Evolutionary conservation across 2,113 vertebrate genomes (phyloP), one percentile per base, ranked within the genome.

Genomic region (Pachyramphus minor): DNA sequence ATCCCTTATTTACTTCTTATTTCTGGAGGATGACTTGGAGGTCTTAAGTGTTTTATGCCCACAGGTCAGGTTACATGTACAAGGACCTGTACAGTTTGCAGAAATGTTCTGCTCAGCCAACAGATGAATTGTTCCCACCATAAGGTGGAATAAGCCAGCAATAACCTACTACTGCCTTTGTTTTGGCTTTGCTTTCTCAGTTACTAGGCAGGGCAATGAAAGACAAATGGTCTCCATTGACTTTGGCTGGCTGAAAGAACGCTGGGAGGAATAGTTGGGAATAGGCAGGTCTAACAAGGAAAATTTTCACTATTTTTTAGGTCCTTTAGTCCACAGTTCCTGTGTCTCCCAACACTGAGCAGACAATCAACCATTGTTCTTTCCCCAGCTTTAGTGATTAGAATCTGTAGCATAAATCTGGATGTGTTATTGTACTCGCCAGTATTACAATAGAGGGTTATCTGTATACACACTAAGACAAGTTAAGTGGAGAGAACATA

Each of bases 1-100:
- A 85, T 79, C 84, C 44, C 35, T 85, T 91, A 91, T 87, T 92
- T 92, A 84, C 80, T 89, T 93, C 93, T 74, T 79, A 33, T 66
- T 3, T 0, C 37, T 87, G 55, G 58, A 84, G 37, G 39, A 89
- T 79, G 58, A 72, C 82, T 96, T 84, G 62, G 37, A 20, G 28
- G 87, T 93, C 66, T 87, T 66, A 47, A 67, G 16, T 69, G 58
- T 58, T 85, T 89, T 79, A 59, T 94, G 69, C 20, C 84, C 74
- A 62, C 66, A 84, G 77, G 69, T 94, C 91, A 85, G 30, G 21
- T 87, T 93, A 93, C 53, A 50, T 31, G 67, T 82, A 87, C 5
- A 6, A 64, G 44, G 53, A 85, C 35, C 37, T 85, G 62, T 83
- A 58, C 41, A 69, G 55, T 91, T 82, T 85, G 69, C 59, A 85